These are phyloP conservation scores for Junonia oenone DNA, from an alignment of 2,888 invertebrate genomes.

Conservation along the genomic window DNA sequence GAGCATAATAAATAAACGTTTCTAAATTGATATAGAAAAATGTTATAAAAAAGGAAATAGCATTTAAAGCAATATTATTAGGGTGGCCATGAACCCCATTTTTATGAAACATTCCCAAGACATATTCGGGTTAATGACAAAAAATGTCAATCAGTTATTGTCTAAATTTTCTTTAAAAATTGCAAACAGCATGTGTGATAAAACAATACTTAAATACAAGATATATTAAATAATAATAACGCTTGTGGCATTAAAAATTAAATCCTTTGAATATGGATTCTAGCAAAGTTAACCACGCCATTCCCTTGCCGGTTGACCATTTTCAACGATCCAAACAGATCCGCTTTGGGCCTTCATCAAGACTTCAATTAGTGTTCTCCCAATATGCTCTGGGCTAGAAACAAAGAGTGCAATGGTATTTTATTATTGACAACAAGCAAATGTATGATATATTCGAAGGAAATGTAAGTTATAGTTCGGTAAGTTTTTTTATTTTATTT, in stretches of 20 bases:
- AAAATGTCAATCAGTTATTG: background rate
- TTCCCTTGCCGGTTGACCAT: slow-evolving; percentile 82
- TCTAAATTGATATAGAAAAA: no score
- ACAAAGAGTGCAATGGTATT: no score
- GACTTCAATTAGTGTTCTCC: slow-evolving; percentile 82
- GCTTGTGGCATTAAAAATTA: slow-evolving; percentile 3
- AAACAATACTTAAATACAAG: background rate
- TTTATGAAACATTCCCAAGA: background rate
- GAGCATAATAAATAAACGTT: no score
- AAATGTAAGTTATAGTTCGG: no score
- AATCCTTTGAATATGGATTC: no score
- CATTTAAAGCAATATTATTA: no score
- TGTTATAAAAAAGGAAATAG: no score
- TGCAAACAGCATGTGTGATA: background rate
- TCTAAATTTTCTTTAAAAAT: background rate
- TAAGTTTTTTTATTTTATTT: no score
- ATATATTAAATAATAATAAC: background rate
- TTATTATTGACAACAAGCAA: no score
- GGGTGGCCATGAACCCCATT: background rate
- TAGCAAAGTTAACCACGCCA: slow-evolving; percentile 60
- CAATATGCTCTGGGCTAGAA: slow-evolving; percentile 85
- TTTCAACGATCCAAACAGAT: slow-evolving; percentile 86
- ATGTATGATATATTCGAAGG: no score
- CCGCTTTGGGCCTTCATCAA: slow-evolving; percentile 84
- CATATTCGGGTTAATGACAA: background rate